These are phyloP conservation scores for Macrophya alboannulata DNA, from an alignment of 2,888 invertebrate species.

Conservation along the genomic window DNA sequence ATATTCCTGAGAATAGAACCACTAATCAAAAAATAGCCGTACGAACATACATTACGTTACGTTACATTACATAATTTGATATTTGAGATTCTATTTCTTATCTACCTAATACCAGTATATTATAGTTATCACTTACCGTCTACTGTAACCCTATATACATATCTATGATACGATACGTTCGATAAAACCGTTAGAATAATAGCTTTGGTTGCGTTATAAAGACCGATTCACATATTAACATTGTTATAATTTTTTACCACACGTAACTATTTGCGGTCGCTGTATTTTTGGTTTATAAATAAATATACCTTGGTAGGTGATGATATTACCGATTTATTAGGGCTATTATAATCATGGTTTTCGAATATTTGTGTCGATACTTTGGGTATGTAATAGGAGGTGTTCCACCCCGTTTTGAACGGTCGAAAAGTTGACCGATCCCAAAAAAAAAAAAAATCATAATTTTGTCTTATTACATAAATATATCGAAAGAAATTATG, in stretches of 20 bases:
- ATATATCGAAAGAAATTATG: too few relatives aligned
- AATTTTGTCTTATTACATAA: too few relatives aligned
- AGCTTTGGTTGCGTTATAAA: background rate
- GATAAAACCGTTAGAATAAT: slow-evolving; percentile 25
- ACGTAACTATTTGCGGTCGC: background rate
- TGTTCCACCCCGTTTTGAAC: too few relatives aligned
- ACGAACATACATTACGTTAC: too few relatives aligned
- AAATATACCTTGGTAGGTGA: background rate
- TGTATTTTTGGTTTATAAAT: too few relatives aligned
- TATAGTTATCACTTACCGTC: background rate
- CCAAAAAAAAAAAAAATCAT: too few relatives aligned
- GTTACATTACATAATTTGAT: background rate
- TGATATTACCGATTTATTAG: background rate
- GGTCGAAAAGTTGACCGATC: too few relatives aligned
- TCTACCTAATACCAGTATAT: background rate
- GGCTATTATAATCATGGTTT: background rate
- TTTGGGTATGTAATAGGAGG: too few relatives aligned
- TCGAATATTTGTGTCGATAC: background rate
- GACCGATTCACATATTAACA: background rate
- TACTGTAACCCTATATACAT: background rate
- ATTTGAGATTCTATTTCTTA: slow-evolving; percentile 11
- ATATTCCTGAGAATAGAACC: background rate
- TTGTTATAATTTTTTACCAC: background rate
- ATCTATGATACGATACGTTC: background rate
- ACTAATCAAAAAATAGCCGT: background rate